Base-by-base conservation (phyloP, 2,888 invertebrate genomes). In the Amphipyra berbera region DNA sequence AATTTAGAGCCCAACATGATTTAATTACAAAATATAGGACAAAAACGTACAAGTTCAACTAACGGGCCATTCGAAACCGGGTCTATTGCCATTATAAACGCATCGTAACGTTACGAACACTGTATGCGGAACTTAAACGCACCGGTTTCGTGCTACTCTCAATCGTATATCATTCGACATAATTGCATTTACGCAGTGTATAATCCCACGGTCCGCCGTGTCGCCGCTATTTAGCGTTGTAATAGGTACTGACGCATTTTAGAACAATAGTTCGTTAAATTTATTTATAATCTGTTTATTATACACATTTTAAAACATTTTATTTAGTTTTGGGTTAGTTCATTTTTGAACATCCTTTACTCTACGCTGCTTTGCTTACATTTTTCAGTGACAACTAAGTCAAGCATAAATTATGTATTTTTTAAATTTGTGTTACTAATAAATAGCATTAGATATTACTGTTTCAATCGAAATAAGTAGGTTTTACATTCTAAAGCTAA, bases 111-210 rank as follows among this genome's bases (percentile, higher is more conserved):
- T 72, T 79, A 77, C 75, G 78, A 79, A 79, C 82, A 82, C 83
- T 86, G 83, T 83, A 83, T 74, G 82, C 82, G 82, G 85, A 85
- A 88, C 85, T 84, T 75, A 79, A 83, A 84, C 80, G 82, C 81
- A 76, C 71, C 69, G 73, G 77, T 78, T 74, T 76, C 73, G 57
- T 73, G 69, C 56, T 45, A 73, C 62, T 66, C 68, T 59, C 61
- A 67, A 73, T 76, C 75, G 67, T 82, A 37, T 78, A 82, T 81
- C 79, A 83, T 78, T 63, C 50, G 54, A 72, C 64, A 74, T 79
- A 79, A 81, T 79, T 82, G 78, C 72, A 68, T 64, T 71, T 73
- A 72, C 46, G 60, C 54, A 40, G 50, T 40, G 47, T 61, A 68
- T 53, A 65, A 71, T 76, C 76, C 62, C 69, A 66, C 69, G 62